Conservation (phyloP, 1,140 invertebrate genomes). For the Drosophila sturtevanti region DNA sequence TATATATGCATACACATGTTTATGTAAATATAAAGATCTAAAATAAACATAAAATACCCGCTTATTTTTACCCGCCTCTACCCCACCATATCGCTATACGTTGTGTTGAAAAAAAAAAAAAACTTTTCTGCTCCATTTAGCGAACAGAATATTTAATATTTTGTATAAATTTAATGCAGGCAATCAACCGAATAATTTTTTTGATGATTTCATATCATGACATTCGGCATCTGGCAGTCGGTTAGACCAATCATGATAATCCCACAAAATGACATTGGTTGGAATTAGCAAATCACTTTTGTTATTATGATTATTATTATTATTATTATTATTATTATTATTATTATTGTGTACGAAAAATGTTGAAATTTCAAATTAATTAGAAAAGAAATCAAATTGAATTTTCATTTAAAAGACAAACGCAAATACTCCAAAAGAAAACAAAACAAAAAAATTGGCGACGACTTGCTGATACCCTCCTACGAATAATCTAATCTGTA, state of each 20-base stretch:
- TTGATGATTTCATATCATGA: background rate
- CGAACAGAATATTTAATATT: slow-evolving; percentile 5
- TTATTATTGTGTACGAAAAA: background rate
- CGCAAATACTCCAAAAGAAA: background rate
- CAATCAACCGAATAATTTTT: slow-evolving; percentile 4
- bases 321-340: background rate
- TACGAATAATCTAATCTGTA: too few species aligned
- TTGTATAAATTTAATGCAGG: background rate
- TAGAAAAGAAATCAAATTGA: slow-evolving; percentile 1
- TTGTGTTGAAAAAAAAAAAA: background rate
- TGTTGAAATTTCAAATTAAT: slow-evolving; percentile 4
- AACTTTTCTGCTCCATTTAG: slow-evolving; percentile 6
- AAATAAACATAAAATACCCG: background rate
- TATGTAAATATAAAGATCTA: slow-evolving; percentile 3
- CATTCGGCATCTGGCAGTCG: slow-evolving; percentile 3
- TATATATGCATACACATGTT: background rate
- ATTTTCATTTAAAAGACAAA: background rate
- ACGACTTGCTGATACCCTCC: background rate
- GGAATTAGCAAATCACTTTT: slow-evolving; percentile 2
- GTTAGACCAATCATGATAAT: background rate
- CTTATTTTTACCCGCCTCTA: background rate
- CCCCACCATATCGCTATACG: background rate
- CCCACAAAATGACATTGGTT: background rate
- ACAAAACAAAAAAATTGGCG: background rate
- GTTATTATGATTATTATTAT: background rate